phyloP scores from a whole-genome alignment of 2,113 vertebrate genomes.

The Sceloporus undulatus region DNA sequence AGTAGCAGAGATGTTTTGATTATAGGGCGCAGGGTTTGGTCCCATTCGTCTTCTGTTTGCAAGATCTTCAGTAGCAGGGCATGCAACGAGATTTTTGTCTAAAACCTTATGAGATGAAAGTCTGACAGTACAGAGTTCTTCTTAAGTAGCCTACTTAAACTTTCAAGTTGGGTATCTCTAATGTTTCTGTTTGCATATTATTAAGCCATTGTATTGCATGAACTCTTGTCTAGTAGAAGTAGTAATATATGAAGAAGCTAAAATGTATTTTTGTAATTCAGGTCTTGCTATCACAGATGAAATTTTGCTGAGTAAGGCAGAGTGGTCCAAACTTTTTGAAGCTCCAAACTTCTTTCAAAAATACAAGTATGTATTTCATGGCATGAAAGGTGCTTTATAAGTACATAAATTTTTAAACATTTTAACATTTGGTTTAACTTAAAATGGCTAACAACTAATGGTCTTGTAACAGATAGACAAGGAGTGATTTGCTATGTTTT shows the following conservation, averaged over 20 bases:
- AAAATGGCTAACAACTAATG: constrained; percentile 27
- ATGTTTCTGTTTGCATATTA: neutral
- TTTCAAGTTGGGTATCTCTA: neutral
- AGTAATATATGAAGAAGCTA: constrained; percentile 56
- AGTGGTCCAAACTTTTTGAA: constrained; percentile 96
- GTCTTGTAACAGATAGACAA: neutral
- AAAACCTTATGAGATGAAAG: neutral
- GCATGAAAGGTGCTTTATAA: constrained; percentile 75
- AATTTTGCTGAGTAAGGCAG: constrained; percentile 91
- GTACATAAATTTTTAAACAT: neutral
- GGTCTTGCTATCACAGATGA: constrained; percentile 92
- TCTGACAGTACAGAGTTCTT: neutral
- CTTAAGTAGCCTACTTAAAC: neutral
- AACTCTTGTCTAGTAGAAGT: neutral
- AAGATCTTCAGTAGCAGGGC: neutral
- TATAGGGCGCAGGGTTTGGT: neutral
- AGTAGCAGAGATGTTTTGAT: neutral
- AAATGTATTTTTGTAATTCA: constrained; percentile 82
- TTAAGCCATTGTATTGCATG: neutral
- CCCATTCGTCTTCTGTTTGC: neutral
- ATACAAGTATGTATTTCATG: constrained; percentile 96
- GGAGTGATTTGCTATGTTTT: neutral
- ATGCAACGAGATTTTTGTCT: neutral
- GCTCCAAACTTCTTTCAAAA: constrained; percentile 94
- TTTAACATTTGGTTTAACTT: neutral